Evolutionary conservation across 53 echinoderm and acorn worm species (phyloP).

Genomic region (Arbacia lixula): DNA sequence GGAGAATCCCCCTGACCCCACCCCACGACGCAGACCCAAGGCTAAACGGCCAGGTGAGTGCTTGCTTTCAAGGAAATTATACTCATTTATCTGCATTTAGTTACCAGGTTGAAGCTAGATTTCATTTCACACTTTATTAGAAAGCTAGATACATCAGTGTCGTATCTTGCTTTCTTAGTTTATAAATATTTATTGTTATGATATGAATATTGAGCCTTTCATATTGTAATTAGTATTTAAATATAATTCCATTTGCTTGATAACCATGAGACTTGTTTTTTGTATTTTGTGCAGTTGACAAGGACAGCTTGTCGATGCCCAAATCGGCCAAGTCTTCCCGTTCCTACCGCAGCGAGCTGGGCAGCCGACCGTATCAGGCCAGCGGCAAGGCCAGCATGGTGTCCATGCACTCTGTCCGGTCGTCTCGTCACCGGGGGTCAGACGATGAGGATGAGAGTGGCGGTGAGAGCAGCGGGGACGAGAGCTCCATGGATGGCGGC

Average conservation of each 20-base stretch:
- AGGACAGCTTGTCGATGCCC: constrained; percentile 14
- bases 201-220: too few relatives aligned
- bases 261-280: too few relatives aligned
- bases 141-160: too few relatives aligned
- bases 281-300: too few relatives aligned
- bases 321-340: constrained; percentile 40
- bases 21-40: not conserved
- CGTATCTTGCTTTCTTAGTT: too few relatives aligned
- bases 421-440: constrained; percentile 21
- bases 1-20: constrained; percentile 29
- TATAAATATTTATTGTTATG: too few relatives aligned
- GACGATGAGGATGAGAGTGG: constrained; percentile 58
- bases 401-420: constrained; percentile 32
- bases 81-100: too few relatives aligned
- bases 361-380: not conserved
- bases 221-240: too few relatives aligned
- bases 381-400: constrained; percentile 57
- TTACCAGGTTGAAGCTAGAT: too few relatives aligned
- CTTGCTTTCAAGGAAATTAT: not conserved
- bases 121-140: too few relatives aligned
- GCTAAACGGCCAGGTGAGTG: constrained; percentile 1
- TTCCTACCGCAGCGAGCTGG: constrained; percentile 13
- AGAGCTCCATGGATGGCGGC: constrained; percentile 22
- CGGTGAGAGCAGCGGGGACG: constrained; percentile 55
- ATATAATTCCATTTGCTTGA: too few relatives aligned